phyloP scores from a whole-genome alignment of 2,113 vertebrate species.

The Gymnarchus niloticus region DNA sequence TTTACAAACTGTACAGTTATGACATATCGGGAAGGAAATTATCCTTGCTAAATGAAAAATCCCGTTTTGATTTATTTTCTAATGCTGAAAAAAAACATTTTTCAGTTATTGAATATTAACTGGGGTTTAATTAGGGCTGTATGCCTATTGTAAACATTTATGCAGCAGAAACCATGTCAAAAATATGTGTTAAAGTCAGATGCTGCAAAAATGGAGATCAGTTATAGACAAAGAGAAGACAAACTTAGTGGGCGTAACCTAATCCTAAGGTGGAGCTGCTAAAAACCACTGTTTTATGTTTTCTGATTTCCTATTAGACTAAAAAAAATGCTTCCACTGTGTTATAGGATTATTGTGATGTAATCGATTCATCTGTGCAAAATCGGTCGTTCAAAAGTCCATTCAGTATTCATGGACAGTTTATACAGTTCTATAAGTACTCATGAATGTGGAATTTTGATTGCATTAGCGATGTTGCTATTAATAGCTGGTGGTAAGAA shows the following conservation, averaged over 20 bases:
- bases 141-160: not conserved
- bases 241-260: not conserved
- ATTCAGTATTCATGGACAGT: not conserved
- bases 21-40: not conserved
- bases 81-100: not conserved
- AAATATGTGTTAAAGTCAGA: constrained; percentile 2
- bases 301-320: not conserved
- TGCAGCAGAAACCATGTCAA: not conserved
- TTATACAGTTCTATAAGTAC: not conserved
- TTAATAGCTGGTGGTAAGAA: not conserved
- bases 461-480: not conserved
- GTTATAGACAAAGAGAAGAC: not conserved
- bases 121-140: not conserved
- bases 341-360: not conserved
- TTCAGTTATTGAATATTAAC: not conserved
- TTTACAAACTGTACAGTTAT: not conserved
- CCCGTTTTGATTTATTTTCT: not conserved
- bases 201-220: not conserved
- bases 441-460: not conserved
- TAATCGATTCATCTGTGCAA: not conserved
- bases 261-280: not conserved
- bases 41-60: not conserved
- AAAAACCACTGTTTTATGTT: not conserved
- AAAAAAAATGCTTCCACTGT: not conserved
- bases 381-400: not conserved